These are phyloP conservation scores for Drosophila teissieri DNA, from an alignment of 1,140 invertebrate species.

Conservation along the genomic window DNA sequence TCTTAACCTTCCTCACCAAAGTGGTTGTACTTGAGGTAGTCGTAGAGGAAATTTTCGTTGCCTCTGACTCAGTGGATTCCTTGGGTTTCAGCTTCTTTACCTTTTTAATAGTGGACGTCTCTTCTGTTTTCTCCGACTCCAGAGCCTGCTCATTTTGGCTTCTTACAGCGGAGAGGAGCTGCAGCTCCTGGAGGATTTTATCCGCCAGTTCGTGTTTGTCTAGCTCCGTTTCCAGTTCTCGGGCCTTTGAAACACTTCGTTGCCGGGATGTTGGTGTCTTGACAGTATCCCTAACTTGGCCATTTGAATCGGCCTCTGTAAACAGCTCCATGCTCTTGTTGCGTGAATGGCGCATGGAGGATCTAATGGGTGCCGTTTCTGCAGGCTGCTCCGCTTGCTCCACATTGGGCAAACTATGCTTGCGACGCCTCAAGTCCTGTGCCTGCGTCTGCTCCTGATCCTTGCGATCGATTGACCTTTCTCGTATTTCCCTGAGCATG, in stretches of 20 bases:
- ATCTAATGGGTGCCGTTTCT: constrained; percentile 11
- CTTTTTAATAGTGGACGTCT: constrained; percentile 80
- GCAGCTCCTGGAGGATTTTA: constrained; percentile 79
- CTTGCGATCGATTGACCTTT: constrained; percentile 84
- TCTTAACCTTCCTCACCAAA: constrained; percentile 73
- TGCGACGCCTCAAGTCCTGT: constrained; percentile 54
- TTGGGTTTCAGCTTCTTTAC: constrained; percentile 74
- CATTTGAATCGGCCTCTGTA: constrained; percentile 22
- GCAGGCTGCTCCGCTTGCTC: constrained; percentile 32
- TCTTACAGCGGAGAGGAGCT: constrained; percentile 67
- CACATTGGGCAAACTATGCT: constrained; percentile 70
- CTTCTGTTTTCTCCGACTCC: constrained; percentile 40
- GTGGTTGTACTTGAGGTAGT: constrained; percentile 46
- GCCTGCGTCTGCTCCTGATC: constrained; percentile 8
- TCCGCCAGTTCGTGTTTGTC: constrained; percentile 75
- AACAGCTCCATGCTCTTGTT: constrained; percentile 80
- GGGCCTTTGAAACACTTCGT: constrained; percentile 59
- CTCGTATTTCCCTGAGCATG: constrained; percentile 87
- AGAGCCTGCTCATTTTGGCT: constrained; percentile 54
- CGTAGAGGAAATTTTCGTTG: constrained; percentile 9
- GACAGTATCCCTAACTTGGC: neutral
- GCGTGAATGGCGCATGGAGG: constrained; percentile 57
- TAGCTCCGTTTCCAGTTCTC: constrained; percentile 58
- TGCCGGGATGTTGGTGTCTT: constrained; percentile 23
- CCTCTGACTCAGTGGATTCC: constrained; percentile 36